A percentile compares a stretch with the other conserved stretches of the same genome.
Conservation (phyloP, 2,888 invertebrate genomes). For the Pristionchus exspectatus region DNA sequence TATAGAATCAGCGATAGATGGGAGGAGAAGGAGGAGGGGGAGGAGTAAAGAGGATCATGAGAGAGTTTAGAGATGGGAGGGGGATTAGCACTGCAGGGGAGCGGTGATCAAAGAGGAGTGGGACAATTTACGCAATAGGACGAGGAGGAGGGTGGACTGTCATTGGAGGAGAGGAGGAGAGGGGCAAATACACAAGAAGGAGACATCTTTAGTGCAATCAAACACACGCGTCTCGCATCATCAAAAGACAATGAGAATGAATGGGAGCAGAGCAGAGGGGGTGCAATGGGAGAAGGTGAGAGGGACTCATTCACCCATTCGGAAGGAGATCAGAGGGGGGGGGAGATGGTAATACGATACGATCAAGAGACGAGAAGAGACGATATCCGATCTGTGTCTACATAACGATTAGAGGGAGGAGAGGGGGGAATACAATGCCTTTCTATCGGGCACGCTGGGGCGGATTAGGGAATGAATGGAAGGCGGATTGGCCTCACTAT, state of each 20-base stretch:
- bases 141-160: background rate
- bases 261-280: background rate
- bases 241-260: constrained; percentile 28
- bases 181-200: background rate
- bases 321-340: background rate
- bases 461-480: background rate
- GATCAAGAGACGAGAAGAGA: background rate
- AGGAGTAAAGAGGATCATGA: constrained; percentile 24
- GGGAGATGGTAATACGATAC: background rate
- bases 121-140: background rate
- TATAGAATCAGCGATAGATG: background rate
- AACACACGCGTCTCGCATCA: background rate
- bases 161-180: background rate
- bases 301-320: background rate
- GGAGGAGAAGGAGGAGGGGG: background rate
- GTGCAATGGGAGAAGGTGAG: constrained; percentile 18
- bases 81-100: background rate
- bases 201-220: constrained; percentile 29
- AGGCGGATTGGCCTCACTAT: constrained; percentile 22
- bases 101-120: constrained; percentile 8
- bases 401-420: background rate
- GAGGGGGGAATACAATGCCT: constrained; percentile 22
- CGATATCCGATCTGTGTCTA: constrained; percentile 32
- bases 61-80: constrained; percentile 23
- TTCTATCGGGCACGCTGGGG: background rate